Base-by-base conservation (phyloP, 1,140 invertebrate genomes). In the Pomacea maculata region DNA sequence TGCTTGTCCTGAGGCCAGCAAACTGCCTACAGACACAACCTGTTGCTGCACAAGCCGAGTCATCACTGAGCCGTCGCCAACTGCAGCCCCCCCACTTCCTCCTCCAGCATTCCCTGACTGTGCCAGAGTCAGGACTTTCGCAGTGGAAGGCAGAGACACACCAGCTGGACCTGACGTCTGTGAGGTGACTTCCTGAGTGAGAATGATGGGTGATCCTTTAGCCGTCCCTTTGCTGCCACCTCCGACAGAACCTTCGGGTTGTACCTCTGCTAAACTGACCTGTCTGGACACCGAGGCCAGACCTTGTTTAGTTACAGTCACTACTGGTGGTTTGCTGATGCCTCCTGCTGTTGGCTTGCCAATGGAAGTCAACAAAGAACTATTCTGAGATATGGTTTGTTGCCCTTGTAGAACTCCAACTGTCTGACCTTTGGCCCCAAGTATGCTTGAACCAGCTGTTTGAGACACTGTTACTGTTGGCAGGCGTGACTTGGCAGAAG, bases 41-140 rank as follows among this genome's bases (percentile, higher is more conserved):
- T 90, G 89, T 57, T 89, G 86, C 73, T 88, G 87, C 21, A 91
- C 83, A 11, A 90, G 76, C 45, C 88, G 83, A 6, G 89, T 87
- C 55, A 91, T 85, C 25, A 90, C 83, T 21, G 88, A 88, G 21
- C 83, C 82, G 21, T 79, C 83, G 19, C 82, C 78, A 19, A 81
- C 78, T 6, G 78, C 70, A 55, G 70, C 65, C 12, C 63, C 34
- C 10, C 21, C 61, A n/a, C 73, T 63, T 8, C 76, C 80, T 25
- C 63, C 65, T 57, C 71, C 77, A 70, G 80, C 67, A 61, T 21
- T 29, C n/a, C 19, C 61, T 5, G 57, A 34, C 65, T 77, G 72
- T 71, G 73, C 63, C 63, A 79, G 52, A 55, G 78, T 78, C 29
- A 80, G 61, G 21, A 82, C 61, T 64, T 80, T 75, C 29, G 71